Evolutionary conservation across 2,888 invertebrate genomes (phyloP).

Genomic region (Lithophane leautieri): DNA sequence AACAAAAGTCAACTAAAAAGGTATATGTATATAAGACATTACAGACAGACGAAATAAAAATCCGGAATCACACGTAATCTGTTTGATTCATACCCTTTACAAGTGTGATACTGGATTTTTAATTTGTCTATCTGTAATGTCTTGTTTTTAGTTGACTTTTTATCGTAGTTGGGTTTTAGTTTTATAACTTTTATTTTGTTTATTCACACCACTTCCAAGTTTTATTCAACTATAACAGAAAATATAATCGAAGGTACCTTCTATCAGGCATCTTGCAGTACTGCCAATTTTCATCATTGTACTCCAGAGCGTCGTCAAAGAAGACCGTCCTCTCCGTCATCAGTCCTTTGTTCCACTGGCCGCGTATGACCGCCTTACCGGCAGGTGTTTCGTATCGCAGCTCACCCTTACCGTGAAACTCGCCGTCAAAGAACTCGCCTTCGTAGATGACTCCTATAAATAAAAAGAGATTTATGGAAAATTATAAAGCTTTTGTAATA

Average conservation of each 20-base stretch:
- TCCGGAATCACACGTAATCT: too few relatives aligned
- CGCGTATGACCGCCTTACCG: slow-evolving; percentile 15
- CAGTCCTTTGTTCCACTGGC: slow-evolving; percentile 9
- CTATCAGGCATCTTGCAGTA: slow-evolving; percentile 45
- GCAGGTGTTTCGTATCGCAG: slow-evolving; percentile 4
- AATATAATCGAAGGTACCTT: slow-evolving; percentile 20
- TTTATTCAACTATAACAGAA: neutral
- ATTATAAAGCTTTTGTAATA: neutral
- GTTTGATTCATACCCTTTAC: too few relatives aligned
- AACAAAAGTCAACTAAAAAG: too few relatives aligned
- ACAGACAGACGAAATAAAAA: too few relatives aligned
- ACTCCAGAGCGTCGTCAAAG: slow-evolving; percentile 3
- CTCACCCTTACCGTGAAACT: slow-evolving; percentile 28
- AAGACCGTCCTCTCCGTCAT: neutral
- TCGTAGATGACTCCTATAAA: slow-evolving; percentile 20
- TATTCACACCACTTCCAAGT: too few relatives aligned
- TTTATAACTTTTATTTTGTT: too few relatives aligned
- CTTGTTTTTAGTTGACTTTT: too few relatives aligned
- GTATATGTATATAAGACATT: too few relatives aligned
- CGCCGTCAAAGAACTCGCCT: slow-evolving; percentile 21
- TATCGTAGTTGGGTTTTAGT: too few relatives aligned
- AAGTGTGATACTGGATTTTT: too few relatives aligned
- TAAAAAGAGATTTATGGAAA: neutral
- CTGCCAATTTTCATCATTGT: slow-evolving; percentile 4
- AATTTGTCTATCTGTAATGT: too few relatives aligned